These are phyloP conservation scores for Sarcophaga bullata DNA, from an alignment of 1,140 invertebrate species.

Conservation along the genomic window DNA sequence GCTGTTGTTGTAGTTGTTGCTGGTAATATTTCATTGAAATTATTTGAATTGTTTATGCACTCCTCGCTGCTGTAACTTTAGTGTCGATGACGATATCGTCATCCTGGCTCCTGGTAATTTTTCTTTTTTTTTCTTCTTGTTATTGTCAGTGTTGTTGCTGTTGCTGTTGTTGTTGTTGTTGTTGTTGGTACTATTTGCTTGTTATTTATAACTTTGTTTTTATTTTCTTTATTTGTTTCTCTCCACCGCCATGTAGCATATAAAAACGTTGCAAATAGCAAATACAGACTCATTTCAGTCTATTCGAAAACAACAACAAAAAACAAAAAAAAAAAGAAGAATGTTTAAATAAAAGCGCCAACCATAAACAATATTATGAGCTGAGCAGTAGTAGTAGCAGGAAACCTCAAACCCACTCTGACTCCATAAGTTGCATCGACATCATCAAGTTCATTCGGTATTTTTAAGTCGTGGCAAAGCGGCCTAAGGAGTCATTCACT, in stretches of 20 bases:
- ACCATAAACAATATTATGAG: constrained; percentile 35
- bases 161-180: constrained; percentile 11
- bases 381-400: too few species aligned
- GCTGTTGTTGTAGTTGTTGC: neutral
- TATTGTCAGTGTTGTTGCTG: too few species aligned
- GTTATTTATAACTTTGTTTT: constrained; percentile 15
- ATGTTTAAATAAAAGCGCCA: neutral
- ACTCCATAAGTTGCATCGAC: neutral
- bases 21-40: constrained; percentile 38
- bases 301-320: constrained; percentile 7
- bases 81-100: constrained; percentile 25
- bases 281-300: constrained; percentile 18
- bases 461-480: neutral
- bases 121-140: neutral
- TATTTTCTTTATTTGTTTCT: neutral
- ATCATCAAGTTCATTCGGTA: neutral
- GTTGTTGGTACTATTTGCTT: constrained; percentile 6
- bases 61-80: constrained; percentile 14
- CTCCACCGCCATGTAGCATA: neutral
- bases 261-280: constrained; percentile 35
- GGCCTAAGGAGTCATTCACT: constrained; percentile 45
- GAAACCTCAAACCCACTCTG: neutral
- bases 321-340: neutral
- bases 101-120: neutral
- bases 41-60: constrained; percentile 36